Percentiles rank a stretch among this genome's conserved stretches.
These are phyloP conservation scores for Nycticryphes semicollaris DNA, from an alignment of 2,113 vertebrate species.

Conservation along the genomic window DNA sequence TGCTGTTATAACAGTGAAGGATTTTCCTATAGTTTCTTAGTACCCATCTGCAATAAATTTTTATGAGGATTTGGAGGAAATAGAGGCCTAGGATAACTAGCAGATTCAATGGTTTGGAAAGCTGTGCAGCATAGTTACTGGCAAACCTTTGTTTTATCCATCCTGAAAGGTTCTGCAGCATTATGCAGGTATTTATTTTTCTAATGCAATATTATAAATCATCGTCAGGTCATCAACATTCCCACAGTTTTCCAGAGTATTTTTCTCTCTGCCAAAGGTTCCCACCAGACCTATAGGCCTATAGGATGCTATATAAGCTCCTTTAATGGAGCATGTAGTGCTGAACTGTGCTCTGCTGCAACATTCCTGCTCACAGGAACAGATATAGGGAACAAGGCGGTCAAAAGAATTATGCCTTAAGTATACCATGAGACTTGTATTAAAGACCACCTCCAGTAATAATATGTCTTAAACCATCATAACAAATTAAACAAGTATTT, in stretches of 20 bases:
- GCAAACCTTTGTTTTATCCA: slow-evolving; percentile 2
- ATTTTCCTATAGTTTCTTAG: slow-evolving; percentile 14
- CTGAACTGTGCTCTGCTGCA: neutral
- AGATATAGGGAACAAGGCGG: neutral
- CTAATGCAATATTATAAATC: slow-evolving; percentile 13
- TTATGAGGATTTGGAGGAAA: neutral
- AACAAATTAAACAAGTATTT: neutral
- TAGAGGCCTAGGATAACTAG: neutral
- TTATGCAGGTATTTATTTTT: slow-evolving; percentile 28
- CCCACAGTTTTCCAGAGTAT: neutral
- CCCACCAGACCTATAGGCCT: neutral
- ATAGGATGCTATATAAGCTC: neutral
- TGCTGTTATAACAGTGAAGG: neutral
- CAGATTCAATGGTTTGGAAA: slow-evolving; percentile 22
- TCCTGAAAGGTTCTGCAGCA: neutral
- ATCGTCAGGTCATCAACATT: neutral
- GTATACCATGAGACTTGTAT: neutral
- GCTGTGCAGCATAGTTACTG: neutral
- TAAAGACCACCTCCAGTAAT: neutral
- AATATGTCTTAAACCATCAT: neutral
- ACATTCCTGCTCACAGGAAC: neutral
- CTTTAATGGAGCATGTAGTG: neutral
- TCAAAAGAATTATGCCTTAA: neutral
- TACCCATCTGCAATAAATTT: slow-evolving; percentile 22
- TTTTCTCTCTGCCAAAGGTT: neutral